Evolutionary conservation across 2,113 vertebrate species (phyloP), one percentile per base, ranked within the genome.

Genomic region (Anguilla japonica): DNA sequence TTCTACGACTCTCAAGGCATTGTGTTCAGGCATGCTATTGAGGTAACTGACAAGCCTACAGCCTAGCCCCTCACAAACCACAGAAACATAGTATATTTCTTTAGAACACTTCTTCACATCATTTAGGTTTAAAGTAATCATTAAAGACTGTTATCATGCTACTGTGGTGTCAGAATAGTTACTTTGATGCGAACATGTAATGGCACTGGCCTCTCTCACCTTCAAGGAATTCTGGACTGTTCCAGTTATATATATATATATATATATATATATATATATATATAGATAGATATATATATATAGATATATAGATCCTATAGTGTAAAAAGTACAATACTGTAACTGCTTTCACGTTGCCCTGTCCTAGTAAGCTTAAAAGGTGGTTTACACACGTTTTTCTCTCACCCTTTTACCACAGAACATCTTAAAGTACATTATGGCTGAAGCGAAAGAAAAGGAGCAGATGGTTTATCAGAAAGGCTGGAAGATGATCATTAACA

Each of bases 1-100:
- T 98, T 99, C 95, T 99, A 98, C 7, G 98, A 99, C 96, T 99
- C 98, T 89, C 98, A 99, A 95, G 98, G 98, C 95, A 98, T 99
- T 89, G 96, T 98, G 94, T 98, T 99, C 96, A 98, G 98, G 92
- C 98, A 98, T 93, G 98, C 97, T 88, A 97, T 99, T 91, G 98
- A 99, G 93, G 98, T 99, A 96, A 97, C 96, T 93, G 56, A 83
- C 78, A 41, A 14, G n/a, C 0, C 8, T 0, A 3, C 0, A 7
- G 41, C 14, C 16, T 5, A 9, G n/a, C 20, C 78, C 20, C 34
- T 83, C 43, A 43, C 16, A 80, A 80, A 80, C 34, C 79, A 20
- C 79, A 15, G 40, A 40, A 41, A 22, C 71, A 80, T 41, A 14
- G 0, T 16, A 22, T 39, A 41, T 39, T 29, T 41, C 39, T 20